Evolutionary conservation across 2,888 invertebrate genomes (phyloP).

Genomic region (Hypsopygia costalis): DNA sequence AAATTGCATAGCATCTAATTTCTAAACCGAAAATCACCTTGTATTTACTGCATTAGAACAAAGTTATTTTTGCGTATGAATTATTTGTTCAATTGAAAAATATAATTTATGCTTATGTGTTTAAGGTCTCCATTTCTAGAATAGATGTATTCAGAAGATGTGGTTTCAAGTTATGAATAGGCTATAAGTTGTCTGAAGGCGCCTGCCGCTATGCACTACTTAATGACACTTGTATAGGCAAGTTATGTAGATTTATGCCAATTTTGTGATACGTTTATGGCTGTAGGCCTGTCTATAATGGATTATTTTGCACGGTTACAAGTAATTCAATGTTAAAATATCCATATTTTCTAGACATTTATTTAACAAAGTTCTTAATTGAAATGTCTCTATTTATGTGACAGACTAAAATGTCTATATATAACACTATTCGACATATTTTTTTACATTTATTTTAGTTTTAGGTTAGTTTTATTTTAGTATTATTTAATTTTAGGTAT

Average conservation of each 20-base stretch:
- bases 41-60: neutral
- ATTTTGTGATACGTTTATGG: constrained; percentile 41
- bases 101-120: neutral
- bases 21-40: neutral
- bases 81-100: neutral
- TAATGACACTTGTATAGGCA: constrained; percentile 58
- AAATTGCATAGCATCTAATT: neutral
- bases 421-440: too few relatives aligned
- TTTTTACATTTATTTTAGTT: too few relatives aligned
- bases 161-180: constrained; percentile 42
- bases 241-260: constrained; percentile 61
- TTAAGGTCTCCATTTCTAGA: neutral
- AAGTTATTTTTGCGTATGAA: neutral
- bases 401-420: too few relatives aligned
- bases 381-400: too few relatives aligned
- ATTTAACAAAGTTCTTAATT: too few relatives aligned
- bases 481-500: too few relatives aligned
- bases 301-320: constrained; percentile 3
- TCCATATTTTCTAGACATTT: neutral
- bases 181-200: constrained; percentile 61
- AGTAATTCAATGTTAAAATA: neutral
- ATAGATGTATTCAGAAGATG: neutral
- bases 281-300: constrained; percentile 10
- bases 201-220: constrained; percentile 48
- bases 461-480: too few relatives aligned